A percentile compares a stretch with the other conserved stretches of the same genome.
Evolutionary conservation across 2,888 invertebrate genomes (phyloP).

Genomic region (Apeira syringaria): DNA sequence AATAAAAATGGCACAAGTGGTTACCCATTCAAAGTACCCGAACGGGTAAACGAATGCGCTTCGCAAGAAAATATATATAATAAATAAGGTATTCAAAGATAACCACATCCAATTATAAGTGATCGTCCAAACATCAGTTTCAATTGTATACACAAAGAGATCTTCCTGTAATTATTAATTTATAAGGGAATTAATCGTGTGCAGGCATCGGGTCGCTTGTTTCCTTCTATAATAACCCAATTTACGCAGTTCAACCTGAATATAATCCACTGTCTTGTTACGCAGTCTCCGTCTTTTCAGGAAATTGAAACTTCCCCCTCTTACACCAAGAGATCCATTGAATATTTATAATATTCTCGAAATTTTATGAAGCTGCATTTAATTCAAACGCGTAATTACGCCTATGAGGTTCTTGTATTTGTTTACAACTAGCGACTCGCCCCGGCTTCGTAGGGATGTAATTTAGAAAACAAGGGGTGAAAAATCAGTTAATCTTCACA

Average conservation of each 20-base stretch:
- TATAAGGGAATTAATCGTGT: constrained; percentile 24
- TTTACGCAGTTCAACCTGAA: constrained; percentile 27
- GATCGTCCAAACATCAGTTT: not conserved
- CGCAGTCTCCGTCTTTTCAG: constrained; percentile 25
- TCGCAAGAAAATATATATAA: too few species aligned
- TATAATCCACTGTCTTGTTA: constrained; percentile 32
- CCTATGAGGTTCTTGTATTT: too few species aligned
- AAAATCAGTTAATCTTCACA: too few species aligned
- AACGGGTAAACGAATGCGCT: too few species aligned
- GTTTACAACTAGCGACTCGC: too few species aligned
- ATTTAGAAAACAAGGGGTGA: too few species aligned
- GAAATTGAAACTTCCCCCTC: constrained; percentile 33
- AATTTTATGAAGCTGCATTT: constrained; percentile 37
- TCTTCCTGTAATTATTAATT: constrained; percentile 17
- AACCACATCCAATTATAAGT: too few species aligned
- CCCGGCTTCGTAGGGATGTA: too few species aligned
- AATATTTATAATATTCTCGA: constrained; percentile 39
- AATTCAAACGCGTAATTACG: constrained; percentile 34
- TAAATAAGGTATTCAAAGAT: too few species aligned
- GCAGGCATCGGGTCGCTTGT: constrained; percentile 20
- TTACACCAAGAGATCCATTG: constrained; percentile 31
- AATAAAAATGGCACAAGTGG: too few species aligned
- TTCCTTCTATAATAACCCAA: constrained; percentile 33
- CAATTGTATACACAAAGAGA: constrained; percentile 4
- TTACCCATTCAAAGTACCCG: too few species aligned